phyloP scores from a whole-genome alignment of 2,797 vertebrate genomes.

The Sebastes glaucus region DNA sequence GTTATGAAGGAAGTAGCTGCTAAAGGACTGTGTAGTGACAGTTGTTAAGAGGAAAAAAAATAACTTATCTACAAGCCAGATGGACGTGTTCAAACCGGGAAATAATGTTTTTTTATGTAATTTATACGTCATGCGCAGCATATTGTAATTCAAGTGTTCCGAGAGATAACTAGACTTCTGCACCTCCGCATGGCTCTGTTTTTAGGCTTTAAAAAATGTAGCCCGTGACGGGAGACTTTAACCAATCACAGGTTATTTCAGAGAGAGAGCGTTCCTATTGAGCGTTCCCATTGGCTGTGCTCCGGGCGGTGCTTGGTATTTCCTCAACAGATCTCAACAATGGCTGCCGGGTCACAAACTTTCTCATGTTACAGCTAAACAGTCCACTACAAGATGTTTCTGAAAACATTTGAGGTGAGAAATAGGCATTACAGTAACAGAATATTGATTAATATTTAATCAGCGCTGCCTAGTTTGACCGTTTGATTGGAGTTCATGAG shows the following conservation, averaged over 20 bases:
- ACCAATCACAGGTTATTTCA: neutral
- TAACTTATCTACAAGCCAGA: neutral
- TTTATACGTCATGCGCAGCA: neutral
- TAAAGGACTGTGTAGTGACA: neutral
- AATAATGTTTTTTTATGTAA: neutral
- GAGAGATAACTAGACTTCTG: neutral
- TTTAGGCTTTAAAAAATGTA: neutral
- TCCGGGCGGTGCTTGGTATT: neutral
- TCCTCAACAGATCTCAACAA: neutral
- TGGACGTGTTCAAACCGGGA: neutral
- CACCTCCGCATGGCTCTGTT: neutral
- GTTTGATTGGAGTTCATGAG: neutral
- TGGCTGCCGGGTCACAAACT: neutral
- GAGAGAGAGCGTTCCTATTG: neutral
- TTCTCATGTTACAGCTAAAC: neutral
- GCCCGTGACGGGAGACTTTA: neutral
- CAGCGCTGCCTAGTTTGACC: too few species aligned
- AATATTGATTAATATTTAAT: neutral
- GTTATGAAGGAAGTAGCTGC: neutral
- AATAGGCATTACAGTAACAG: neutral
- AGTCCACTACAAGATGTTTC: neutral
- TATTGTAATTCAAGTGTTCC: too few species aligned
- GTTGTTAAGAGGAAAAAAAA: neutral
- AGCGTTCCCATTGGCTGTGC: neutral
- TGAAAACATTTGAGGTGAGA: neutral